Percentiles rank a stretch among this genome's conserved stretches.
phyloP scores from a whole-genome alignment of 1,140 invertebrate genomes.

The Delia radicum region DNA sequence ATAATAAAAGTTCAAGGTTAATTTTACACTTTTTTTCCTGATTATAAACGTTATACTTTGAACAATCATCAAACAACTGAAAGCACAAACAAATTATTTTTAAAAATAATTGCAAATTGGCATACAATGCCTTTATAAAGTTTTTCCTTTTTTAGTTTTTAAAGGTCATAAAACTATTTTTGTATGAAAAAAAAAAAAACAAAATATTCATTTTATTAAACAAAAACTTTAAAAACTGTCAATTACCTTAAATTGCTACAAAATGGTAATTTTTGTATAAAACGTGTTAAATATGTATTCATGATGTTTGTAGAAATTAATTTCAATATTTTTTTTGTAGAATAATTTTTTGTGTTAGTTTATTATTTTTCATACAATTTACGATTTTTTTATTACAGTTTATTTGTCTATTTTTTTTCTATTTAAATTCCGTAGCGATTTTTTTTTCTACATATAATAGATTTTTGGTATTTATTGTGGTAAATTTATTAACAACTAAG shows the following conservation, averaged over 20 bases:
- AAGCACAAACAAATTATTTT: neutral
- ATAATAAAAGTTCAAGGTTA: slow-evolving; percentile 4
- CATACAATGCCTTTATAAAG: neutral
- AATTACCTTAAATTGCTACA: neutral
- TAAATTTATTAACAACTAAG: neutral
- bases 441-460: neutral
- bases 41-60: neutral
- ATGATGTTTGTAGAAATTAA: too few relatives aligned
- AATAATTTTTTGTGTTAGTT: neutral
- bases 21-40: neutral
- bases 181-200: neutral
- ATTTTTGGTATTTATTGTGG: neutral
- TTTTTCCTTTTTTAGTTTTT: neutral
- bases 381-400: neutral
- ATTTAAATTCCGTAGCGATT: neutral
- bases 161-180: neutral
- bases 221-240: neutral
- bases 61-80: neutral
- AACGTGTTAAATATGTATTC: neutral
- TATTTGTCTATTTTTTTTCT: neutral
- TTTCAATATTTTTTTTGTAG: neutral
- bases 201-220: neutral
- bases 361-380: too few relatives aligned
- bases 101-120: slow-evolving; percentile 15
- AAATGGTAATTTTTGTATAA: neutral